These are phyloP conservation scores for Teleogryllus oceanicus DNA, from an alignment of 2,888 invertebrate species.

Conservation along the genomic window DNA sequence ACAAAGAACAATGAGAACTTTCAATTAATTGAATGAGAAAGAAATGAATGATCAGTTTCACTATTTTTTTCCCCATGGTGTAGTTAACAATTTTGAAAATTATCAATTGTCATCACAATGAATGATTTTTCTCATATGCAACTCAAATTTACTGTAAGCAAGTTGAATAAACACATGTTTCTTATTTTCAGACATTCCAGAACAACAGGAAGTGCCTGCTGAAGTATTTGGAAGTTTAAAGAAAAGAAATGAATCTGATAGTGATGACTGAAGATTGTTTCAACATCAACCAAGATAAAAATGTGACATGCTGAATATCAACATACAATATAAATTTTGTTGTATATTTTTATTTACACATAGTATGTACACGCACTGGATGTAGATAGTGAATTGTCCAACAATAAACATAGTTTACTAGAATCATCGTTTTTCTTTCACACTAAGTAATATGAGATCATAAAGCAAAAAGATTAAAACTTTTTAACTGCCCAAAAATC, in stretches of 20 bases:
- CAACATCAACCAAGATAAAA: neutral
- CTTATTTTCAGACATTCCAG: conserved; percentile 58
- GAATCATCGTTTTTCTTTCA: too few species aligned
- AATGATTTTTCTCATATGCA: too few species aligned
- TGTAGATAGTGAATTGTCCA: neutral
- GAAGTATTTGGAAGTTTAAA: conserved; percentile 87
- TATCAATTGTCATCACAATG: too few species aligned
- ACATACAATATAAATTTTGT: neutral
- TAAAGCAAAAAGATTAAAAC: too few species aligned
- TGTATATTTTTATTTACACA: neutral
- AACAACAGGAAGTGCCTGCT: conserved; percentile 80
- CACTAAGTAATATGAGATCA: too few species aligned
- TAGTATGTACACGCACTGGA: neutral
- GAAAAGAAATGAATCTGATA: conserved; percentile 25
- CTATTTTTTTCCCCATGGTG: too few species aligned
- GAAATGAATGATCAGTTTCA: too few species aligned
- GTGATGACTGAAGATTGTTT: conserved; percentile 19
- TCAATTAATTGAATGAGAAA: too few species aligned
- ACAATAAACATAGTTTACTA: too few species aligned
- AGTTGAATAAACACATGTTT: neutral
- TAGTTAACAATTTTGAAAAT: too few species aligned
- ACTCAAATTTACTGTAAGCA: neutral
- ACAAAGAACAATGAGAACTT: too few species aligned
- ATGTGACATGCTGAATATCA: neutral
- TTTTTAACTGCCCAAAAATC: too few species aligned